phyloP scores from a whole-genome alignment of 23 tunicate genomes.

The Trididemnum clinides region DNA sequence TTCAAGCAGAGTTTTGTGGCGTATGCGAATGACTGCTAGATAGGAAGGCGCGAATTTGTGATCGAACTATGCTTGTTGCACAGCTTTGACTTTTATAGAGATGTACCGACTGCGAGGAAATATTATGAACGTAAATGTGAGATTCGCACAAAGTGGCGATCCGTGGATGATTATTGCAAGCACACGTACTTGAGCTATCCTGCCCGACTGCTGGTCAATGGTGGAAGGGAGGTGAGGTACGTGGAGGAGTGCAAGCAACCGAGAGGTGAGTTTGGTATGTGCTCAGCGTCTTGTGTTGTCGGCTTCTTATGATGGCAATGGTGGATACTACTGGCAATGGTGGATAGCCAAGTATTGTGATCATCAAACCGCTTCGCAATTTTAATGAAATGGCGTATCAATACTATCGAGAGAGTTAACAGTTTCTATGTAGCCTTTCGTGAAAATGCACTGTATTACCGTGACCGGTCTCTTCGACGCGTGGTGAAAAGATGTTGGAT shows the following conservation, averaged over 20 bases:
- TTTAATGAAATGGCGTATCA: too few species aligned
- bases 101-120: background rate
- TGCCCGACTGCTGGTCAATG: background rate
- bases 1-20: too few species aligned
- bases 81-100: background rate
- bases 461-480: too few species aligned
- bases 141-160: background rate
- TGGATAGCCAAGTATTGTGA: too few species aligned
- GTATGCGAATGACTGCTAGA: background rate
- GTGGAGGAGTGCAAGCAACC: background rate
- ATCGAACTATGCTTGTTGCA: background rate
- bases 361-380: too few species aligned
- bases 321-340: too few species aligned
- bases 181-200: slow-evolving; percentile 17
- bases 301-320: too few species aligned
- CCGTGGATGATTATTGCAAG: slow-evolving; percentile 35
- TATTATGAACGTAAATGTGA: background rate
- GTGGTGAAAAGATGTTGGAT: too few species aligned
- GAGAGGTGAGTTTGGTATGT: background rate
- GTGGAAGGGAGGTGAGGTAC: background rate
- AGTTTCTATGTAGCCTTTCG: too few species aligned
- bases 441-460: too few species aligned
- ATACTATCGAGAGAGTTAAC: too few species aligned
- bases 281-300: too few species aligned
- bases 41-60: background rate